phyloP scores from a whole-genome alignment of 2,797 vertebrate genomes.

The Telmatherina bonti region DNA sequence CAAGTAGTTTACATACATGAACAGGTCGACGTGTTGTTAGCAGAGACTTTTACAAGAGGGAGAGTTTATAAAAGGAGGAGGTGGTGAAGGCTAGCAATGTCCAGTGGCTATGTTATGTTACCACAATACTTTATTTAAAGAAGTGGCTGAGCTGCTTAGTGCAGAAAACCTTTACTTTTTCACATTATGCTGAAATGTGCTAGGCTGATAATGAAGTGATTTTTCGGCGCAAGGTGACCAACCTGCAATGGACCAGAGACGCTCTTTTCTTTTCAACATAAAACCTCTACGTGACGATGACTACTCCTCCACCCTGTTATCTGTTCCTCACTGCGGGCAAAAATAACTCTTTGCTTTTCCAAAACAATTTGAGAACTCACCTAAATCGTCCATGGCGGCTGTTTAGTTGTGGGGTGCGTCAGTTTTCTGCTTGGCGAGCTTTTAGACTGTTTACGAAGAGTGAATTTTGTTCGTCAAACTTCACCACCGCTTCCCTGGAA shows the following conservation, averaged over 20 bases:
- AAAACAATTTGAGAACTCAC: conserved; percentile 59
- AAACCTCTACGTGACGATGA: conserved; percentile 43
- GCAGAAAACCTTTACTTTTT: not conserved
- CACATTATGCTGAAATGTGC: not conserved
- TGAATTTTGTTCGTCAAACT: conserved; percentile 57
- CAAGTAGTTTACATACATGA: not conserved
- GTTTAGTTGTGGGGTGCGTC: conserved; percentile 24
- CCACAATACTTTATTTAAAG: conserved; percentile 13
- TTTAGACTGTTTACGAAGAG: conserved; percentile 12
- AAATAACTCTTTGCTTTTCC: not conserved
- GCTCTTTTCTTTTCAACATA: conserved; percentile 19
- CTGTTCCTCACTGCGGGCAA: conserved; percentile 38
- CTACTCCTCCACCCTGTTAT: conserved; percentile 62
- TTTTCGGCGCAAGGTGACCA: not conserved
- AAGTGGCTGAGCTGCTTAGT: not conserved
- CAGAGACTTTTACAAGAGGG: not conserved
- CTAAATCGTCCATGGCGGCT: conserved; percentile 82
- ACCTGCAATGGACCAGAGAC: conserved; percentile 12
- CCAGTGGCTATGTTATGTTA: conserved; percentile 43
- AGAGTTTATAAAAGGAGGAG: conserved; percentile 37
- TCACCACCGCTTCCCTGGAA: conserved; percentile 48
- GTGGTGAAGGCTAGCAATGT: conserved; percentile 47
- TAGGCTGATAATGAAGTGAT: rapidly evolving
- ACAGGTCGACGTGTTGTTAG: not conserved
- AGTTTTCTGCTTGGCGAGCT: not conserved